These are phyloP conservation scores for Nycticebus coucang DNA, from an alignment of 2,113 vertebrate genomes.

Conservation along the genomic window DNA sequence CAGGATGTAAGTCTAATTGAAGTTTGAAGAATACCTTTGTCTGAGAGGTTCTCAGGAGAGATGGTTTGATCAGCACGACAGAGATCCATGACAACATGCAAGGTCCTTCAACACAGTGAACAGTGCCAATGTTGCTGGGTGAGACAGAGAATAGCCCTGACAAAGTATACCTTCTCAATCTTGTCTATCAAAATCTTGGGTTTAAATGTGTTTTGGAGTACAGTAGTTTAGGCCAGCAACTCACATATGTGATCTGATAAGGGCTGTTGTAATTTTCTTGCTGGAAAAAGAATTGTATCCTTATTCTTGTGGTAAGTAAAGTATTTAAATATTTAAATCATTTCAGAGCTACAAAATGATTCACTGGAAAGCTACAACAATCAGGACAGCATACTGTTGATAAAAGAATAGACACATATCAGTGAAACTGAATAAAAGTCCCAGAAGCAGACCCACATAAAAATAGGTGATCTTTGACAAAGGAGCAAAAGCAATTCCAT, in stretches of 20 bases:
- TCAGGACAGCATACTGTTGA: neutral
- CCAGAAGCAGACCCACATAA: neutral
- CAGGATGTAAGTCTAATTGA: neutral
- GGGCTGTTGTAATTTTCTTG: neutral
- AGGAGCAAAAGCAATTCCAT: neutral
- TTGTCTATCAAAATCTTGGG: neutral
- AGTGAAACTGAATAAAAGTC: neutral
- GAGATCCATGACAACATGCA: neutral
- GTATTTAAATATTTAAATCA: neutral
- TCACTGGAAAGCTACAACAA: neutral
- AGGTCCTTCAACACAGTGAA: neutral
- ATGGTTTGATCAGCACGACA: neutral
- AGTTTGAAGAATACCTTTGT: neutral
- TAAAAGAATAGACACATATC: neutral
- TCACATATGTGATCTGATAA: neutral
- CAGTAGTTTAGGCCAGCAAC: neutral
- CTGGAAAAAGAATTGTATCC: neutral
- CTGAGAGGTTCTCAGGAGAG: neutral
- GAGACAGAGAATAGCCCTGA: neutral
- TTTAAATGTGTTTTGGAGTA: neutral
- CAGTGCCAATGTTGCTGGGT: neutral
- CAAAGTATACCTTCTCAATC: neutral
- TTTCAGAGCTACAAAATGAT: neutral
- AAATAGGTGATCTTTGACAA: neutral
- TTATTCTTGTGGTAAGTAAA: neutral